A percentile compares a stretch with the other conserved stretches of the same genome.
Evolutionary conservation across 2,888 invertebrate genomes (phyloP).

Genomic region (Microctonus aethiopoides): DNA sequence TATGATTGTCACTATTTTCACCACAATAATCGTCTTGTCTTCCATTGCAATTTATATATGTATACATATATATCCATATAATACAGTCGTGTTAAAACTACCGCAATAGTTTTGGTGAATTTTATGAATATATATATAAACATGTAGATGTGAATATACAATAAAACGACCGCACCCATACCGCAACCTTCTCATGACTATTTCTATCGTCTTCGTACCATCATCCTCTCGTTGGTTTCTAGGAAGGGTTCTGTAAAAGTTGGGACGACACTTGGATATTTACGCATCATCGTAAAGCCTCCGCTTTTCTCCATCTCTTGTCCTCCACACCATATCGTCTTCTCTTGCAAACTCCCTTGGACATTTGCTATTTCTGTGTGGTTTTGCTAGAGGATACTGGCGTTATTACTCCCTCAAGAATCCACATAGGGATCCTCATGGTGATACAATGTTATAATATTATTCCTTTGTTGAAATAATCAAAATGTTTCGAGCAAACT

Average conservation of each 20-base stretch:
- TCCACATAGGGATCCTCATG: constrained; percentile 20
- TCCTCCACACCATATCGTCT: constrained; percentile 41
- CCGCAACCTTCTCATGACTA: constrained; percentile 35
- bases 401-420: constrained; percentile 36
- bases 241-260: constrained; percentile 60
- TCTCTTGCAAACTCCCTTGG: constrained; percentile 29
- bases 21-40: background rate
- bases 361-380: constrained; percentile 26
- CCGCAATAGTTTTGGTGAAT: constrained; percentile 16
- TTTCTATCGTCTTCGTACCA: constrained; percentile 42
- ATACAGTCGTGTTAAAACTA: constrained; percentile 29
- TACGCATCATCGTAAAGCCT: constrained; percentile 61
- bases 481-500: constrained; percentile 38
- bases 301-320: background rate
- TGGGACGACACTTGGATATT: constrained; percentile 59
- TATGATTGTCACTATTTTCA: constrained; percentile 5
- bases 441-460: constrained; percentile 32
- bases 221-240: constrained; percentile 40
- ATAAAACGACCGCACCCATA: constrained; percentile 53
- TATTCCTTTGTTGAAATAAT: constrained; percentile 32
- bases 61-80: constrained; percentile 8
- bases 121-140: constrained; percentile 22
- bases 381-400: constrained; percentile 28
- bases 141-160: constrained; percentile 52
- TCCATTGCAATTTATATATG: background rate